A percentile compares a stretch with the other conserved stretches of the same genome.
phyloP scores from a whole-genome alignment of 2,113 vertebrate species.

The Prietella phreatophila region DNA sequence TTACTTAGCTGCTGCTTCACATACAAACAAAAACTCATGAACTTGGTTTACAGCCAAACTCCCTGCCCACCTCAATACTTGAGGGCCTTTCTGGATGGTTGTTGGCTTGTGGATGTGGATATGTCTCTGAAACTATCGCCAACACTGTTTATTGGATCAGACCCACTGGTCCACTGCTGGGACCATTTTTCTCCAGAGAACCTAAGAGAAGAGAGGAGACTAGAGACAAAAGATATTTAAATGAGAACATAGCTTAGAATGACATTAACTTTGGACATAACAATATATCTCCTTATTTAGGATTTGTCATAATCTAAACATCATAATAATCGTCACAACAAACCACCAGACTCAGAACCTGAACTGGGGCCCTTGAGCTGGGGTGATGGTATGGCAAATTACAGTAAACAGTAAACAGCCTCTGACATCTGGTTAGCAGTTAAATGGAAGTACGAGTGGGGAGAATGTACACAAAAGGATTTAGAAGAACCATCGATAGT shows the following conservation, averaged over 20 bases:
- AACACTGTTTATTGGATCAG: neutral
- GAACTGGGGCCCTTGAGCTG: neutral
- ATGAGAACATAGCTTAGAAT: neutral
- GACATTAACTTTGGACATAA: neutral
- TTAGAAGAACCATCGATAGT: neutral
- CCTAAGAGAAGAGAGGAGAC: neutral
- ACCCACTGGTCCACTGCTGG: neutral
- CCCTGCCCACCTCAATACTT: neutral
- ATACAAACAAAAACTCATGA: neutral
- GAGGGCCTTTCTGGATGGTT: neutral
- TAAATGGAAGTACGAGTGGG: neutral
- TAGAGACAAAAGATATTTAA: neutral
- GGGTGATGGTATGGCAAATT: neutral
- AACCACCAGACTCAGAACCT: neutral
- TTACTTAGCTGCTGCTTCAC: neutral
- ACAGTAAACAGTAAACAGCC: neutral
- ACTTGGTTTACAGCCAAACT: neutral
- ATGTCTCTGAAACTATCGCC: no score
- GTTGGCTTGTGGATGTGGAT: neutral
- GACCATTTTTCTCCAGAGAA: neutral
- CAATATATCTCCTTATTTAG: neutral
- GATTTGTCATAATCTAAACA: neutral
- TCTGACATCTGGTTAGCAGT: neutral
- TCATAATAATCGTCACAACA: neutral
- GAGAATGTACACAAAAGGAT: neutral